Base-by-base conservation (phyloP, 1,140 invertebrate genomes). In the Drosophila funebris region DNA sequence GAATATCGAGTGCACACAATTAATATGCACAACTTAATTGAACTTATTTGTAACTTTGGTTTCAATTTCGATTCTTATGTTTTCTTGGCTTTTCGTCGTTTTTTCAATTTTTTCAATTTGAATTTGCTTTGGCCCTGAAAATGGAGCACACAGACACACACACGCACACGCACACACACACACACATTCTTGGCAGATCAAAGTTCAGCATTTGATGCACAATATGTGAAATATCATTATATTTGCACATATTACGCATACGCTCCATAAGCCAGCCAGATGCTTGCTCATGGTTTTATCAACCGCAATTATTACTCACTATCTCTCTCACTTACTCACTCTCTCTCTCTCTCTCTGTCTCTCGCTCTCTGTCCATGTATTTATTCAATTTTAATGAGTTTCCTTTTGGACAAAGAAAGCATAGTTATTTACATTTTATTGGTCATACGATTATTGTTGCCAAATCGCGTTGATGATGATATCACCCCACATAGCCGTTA, bases 371-470 rank as follows among this genome's bases (percentile, higher is more conserved):
- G 4, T 24, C 41, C 41, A 9, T 20, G 8, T 20, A 22, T 44
- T 48, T 9, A 13, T 16, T 52, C 9, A 11, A 37, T 67, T 67
- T 50, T 50, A 60, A 56, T 57, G 61, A 64, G 41, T 63, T 46
- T 31, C 48, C 46, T 54, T 54, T 61, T 50, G 74, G 53, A 60
- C 62, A 63, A 77, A 67, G 58, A 77, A 64, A 82, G 63, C 41
- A 82, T 74, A 77, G 74, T 85, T 85, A 87, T 85, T 85, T 87
- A 61, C 73, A 85, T 87, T 87, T 77, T 80, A 87, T 87, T 85
- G 77, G 81, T 63, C 63, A 39, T 67, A 52, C 80, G 70, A 80
- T 84, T 85, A 85, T 81, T 79, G 62, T 76, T 85, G 82, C 82
- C 78, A 81, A 85, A 87, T 87, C 68, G 78, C 29, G 27, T 18